These are phyloP conservation scores for Otolemur crassicaudatus DNA, from an alignment of 2,797 vertebrate genomes.

Conservation along the genomic window DNA sequence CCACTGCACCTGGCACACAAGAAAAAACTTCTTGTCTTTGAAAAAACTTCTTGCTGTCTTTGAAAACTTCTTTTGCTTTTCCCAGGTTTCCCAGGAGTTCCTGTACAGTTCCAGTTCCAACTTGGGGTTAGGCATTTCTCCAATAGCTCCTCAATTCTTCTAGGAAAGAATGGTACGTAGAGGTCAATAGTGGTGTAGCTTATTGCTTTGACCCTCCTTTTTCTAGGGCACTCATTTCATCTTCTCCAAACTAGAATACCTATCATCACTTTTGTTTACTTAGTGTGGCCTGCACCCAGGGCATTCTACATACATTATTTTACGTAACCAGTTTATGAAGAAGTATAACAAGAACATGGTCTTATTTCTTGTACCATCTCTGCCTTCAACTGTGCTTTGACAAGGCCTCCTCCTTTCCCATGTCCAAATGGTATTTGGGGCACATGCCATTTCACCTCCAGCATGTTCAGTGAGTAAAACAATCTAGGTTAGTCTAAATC, in stretches of 20 bases:
- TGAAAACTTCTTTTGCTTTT: background rate
- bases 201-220: background rate
- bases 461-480: background rate
- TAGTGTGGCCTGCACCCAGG: background rate
- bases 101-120: background rate
- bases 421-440: background rate
- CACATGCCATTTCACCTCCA: background rate
- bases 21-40: too few species aligned
- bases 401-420: background rate
- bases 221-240: background rate
- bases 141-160: background rate
- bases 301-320: background rate
- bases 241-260: background rate
- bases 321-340: background rate
- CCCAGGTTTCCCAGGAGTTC: background rate
- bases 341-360: background rate
- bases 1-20: background rate
- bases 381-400: background rate
- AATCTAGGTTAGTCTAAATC: background rate
- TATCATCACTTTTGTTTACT: background rate
- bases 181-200: background rate
- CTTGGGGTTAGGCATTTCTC: background rate
- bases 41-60: too few species aligned
- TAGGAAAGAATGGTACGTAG: background rate
- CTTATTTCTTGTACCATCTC: background rate